A percentile compares a stretch with the other conserved stretches of the same genome.
phyloP scores from a whole-genome alignment of 2,113 vertebrate species.

The Apeltes quadracus region DNA sequence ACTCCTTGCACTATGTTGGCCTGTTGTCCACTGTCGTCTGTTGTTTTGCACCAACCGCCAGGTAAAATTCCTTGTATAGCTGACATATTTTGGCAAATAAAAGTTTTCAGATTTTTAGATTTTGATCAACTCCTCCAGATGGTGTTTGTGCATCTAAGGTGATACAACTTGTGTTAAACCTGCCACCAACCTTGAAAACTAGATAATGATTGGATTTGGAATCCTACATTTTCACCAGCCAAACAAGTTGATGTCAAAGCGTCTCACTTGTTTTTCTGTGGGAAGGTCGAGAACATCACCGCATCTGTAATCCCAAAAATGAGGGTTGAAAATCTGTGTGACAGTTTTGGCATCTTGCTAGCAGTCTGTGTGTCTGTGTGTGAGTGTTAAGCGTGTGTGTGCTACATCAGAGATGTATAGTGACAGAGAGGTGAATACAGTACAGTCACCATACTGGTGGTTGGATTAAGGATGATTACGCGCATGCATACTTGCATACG shows the following conservation, averaged over 20 bases:
- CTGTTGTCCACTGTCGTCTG: no score
- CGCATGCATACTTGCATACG: constrained; percentile 31
- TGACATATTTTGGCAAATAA: no score
- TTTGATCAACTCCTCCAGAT: neutral
- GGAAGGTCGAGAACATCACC: constrained; percentile 12
- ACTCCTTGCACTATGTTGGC: no score
- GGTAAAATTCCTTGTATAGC: no score
- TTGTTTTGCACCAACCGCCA: no score
- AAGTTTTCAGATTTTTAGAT: no score
- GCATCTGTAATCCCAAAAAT: constrained; percentile 32
- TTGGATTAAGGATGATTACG: constrained; percentile 75
- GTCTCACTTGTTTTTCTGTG: neutral
- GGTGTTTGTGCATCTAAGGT: neutral
- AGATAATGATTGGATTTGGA: neutral
- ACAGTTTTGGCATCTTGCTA: constrained; percentile 39
- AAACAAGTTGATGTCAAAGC: neutral
- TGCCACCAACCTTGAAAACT: neutral
- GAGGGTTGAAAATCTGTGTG: constrained; percentile 26
- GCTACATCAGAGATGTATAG: constrained; percentile 45
- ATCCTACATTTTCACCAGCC: neutral
- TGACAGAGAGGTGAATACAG: constrained; percentile 74
- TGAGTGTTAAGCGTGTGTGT: neutral
- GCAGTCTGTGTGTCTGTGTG: constrained; percentile 12
- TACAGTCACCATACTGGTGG: constrained; percentile 69
- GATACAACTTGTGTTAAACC: neutral